Percentiles rank a stretch among this genome's conserved stretches.
Conservation (phyloP, 2,113 vertebrate species). For the Sisor rabdophorus region DNA sequence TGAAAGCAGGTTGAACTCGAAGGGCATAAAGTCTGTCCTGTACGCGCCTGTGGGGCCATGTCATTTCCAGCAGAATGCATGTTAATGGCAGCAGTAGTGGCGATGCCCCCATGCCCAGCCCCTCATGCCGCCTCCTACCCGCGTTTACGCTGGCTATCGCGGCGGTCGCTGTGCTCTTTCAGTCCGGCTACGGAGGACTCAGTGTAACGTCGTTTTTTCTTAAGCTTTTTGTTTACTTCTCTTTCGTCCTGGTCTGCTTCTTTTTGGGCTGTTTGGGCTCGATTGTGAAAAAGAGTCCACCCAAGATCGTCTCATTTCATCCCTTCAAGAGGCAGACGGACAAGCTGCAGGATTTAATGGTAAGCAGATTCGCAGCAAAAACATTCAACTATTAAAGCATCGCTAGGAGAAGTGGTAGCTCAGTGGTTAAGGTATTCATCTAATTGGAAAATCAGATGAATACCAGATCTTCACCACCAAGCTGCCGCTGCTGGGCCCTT, state of each 20-base stretch:
- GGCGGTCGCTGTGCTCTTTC: slow-evolving; percentile 65
- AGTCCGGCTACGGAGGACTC: slow-evolving; percentile 68
- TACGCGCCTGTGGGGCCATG: slow-evolving; percentile 55
- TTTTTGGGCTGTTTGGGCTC: slow-evolving; percentile 67
- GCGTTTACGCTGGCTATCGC: slow-evolving; percentile 66
- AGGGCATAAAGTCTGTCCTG: slow-evolving; percentile 44
- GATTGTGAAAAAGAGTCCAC: slow-evolving; percentile 66
- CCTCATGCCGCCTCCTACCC: slow-evolving; percentile 62
- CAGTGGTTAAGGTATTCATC: no score
- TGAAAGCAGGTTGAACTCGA: slow-evolving; percentile 39
- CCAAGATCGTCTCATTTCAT: slow-evolving; percentile 65
- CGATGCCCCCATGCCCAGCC: slow-evolving; percentile 59
- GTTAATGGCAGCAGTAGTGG: slow-evolving; percentile 59
- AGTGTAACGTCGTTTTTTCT: slow-evolving; percentile 71
- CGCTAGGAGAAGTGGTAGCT: no score
- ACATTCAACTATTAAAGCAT: neutral
- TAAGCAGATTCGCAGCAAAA: slow-evolving; percentile 47
- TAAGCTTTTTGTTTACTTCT: slow-evolving; percentile 72
- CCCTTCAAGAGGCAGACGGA: slow-evolving; percentile 51
- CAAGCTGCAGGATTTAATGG: slow-evolving; percentile 64
- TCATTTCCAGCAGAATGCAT: slow-evolving; percentile 59
- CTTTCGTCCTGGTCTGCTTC: slow-evolving; percentile 72
- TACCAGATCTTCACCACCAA: no score
- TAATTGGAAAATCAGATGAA: no score
- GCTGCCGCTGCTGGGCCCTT: no score